These are phyloP conservation scores for Neodontobutis hainanensis DNA, from an alignment of 2,113 vertebrate genomes.

Conservation along the genomic window DNA sequence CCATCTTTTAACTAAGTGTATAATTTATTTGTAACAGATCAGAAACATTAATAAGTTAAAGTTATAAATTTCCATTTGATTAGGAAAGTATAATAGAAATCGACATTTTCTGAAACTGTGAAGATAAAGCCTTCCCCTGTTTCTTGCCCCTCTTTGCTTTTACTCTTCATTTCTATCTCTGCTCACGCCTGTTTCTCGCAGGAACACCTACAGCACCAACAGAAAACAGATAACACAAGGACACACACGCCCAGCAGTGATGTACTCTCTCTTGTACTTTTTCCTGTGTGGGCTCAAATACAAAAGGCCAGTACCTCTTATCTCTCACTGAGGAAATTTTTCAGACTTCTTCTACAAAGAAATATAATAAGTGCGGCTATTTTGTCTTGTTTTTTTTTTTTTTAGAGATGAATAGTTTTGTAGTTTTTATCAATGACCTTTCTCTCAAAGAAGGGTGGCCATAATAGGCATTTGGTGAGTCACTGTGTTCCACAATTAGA, in stretches of 20 bases:
- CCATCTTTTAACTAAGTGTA: background rate
- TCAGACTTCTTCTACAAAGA: slow-evolving; percentile 7
- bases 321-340: slow-evolving; percentile 35
- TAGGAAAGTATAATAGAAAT: no score
- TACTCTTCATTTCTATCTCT: background rate
- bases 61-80: no score
- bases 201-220: slow-evolving; percentile 48
- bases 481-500: slow-evolving; percentile 59
- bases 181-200: slow-evolving; percentile 13
- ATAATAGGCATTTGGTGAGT: slow-evolving; percentile 56
- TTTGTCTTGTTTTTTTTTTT: slow-evolving; percentile 24
- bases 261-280: slow-evolving; percentile 45
- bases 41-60: no score
- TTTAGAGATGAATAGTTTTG: slow-evolving; percentile 18
- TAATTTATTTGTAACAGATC: no score
- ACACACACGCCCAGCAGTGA: slow-evolving; percentile 42
- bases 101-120: background rate
- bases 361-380: slow-evolving; percentile 19
- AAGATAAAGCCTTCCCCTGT: slow-evolving; percentile 9
- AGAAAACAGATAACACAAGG: slow-evolving; percentile 59
- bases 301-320: slow-evolving; percentile 52
- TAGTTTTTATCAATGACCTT: slow-evolving; percentile 19
- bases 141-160: slow-evolving; percentile 1
- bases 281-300: slow-evolving; percentile 52
- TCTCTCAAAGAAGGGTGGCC: slow-evolving; percentile 50